Conservation (phyloP, 2,113 vertebrate genomes). For the Megaceryle torquata region DNA sequence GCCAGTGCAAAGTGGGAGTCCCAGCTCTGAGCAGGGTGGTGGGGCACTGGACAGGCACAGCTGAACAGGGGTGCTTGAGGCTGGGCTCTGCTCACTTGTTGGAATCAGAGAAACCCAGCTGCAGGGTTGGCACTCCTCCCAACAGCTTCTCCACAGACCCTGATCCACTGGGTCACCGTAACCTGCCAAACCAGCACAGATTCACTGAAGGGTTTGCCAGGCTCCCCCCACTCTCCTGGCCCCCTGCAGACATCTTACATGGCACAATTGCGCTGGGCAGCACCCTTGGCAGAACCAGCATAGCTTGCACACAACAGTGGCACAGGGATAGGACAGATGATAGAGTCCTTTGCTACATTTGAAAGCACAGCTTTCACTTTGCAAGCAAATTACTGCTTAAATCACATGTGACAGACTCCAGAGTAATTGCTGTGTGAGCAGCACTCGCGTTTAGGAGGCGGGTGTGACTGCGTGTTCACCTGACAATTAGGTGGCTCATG, state of each 20-base stretch:
- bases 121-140: not conserved
- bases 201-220: not conserved
- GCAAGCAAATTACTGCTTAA: not conserved
- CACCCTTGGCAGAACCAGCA: not conserved
- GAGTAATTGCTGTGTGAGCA: not conserved
- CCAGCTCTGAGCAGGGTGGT: not conserved
- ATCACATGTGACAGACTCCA: not conserved
- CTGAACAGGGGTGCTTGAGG: not conserved
- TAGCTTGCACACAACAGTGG: not conserved
- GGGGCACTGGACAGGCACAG: not conserved
- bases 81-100: not conserved
- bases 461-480: not conserved
- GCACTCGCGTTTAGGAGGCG: not conserved
- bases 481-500: not conserved
- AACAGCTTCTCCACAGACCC: not conserved
- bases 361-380: not conserved
- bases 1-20: not conserved
- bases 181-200: not conserved
- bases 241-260: not conserved
- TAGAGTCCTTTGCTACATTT: not conserved
- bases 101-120: not conserved
- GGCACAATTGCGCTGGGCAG: not conserved
- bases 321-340: not conserved
- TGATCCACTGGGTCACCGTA: not conserved
- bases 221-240: not conserved